Conservation (phyloP, 2,113 vertebrate species). For the Accipiter cooperii region DNA sequence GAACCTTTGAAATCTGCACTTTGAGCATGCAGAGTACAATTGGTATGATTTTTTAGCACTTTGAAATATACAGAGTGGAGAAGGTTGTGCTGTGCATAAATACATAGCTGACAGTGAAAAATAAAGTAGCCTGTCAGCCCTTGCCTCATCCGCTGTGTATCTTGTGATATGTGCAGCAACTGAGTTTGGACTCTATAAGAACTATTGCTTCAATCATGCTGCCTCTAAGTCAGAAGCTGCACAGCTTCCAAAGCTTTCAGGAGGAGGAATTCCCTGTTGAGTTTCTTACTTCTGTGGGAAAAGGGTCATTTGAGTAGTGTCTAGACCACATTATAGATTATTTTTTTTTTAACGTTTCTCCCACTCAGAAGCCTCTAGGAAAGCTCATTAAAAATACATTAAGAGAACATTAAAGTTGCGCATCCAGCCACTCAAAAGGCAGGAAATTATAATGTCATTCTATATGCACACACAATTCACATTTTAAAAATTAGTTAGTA, state of each 20-base stretch:
- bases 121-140: constrained; percentile 29
- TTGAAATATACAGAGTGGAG: constrained; percentile 54
- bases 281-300: constrained; percentile 26
- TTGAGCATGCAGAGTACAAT: constrained; percentile 62
- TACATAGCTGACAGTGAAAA: constrained; percentile 60
- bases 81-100: constrained; percentile 54
- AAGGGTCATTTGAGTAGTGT: constrained; percentile 41
- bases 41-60: constrained; percentile 53
- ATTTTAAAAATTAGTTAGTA: constrained; percentile 16
- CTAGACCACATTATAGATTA: constrained; percentile 45
- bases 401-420: constrained; percentile 27
- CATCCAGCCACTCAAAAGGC: constrained; percentile 27
- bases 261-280: constrained; percentile 27
- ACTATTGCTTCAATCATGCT: constrained; percentile 9
- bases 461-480: constrained; percentile 11
- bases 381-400: constrained; percentile 57
- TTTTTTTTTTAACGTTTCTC: background rate
- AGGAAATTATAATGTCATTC: constrained; percentile 40
- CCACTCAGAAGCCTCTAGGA: constrained; percentile 19
- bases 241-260: constrained; percentile 10
- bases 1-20: constrained; percentile 64
- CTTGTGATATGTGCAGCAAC: background rate
- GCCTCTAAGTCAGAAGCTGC: background rate
- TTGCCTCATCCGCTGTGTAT: constrained; percentile 9
- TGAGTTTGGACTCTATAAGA: constrained; percentile 24